phyloP scores from a whole-genome alignment of 2,113 vertebrate species.

The Baryphthengus martii region DNA sequence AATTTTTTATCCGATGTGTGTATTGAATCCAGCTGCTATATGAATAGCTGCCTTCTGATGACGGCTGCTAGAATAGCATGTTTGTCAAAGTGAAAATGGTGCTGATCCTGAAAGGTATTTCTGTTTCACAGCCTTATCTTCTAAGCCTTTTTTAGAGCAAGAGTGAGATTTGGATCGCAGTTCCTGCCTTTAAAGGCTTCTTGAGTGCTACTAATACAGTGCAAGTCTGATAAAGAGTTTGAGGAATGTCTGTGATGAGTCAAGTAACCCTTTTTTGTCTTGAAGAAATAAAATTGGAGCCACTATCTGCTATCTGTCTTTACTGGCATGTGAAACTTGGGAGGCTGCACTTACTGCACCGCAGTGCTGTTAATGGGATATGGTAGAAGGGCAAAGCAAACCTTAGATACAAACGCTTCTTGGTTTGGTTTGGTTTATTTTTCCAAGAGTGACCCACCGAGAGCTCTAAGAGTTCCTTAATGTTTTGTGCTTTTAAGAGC shows the following conservation, averaged over 20 bases:
- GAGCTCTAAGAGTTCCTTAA: background rate
- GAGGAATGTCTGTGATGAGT: constrained; percentile 60
- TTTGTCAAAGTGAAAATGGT: constrained; percentile 36
- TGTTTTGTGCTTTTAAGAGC: constrained; percentile 3
- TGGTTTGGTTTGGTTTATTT: background rate
- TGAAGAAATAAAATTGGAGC: constrained; percentile 58
- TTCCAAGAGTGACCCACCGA: background rate
- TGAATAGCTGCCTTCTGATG: constrained; percentile 22
- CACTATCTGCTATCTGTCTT: constrained; percentile 57
- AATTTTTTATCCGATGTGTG: background rate
- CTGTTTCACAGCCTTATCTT: constrained; percentile 51
- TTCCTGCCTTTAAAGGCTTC: constrained; percentile 58
- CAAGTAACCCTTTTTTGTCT: constrained; percentile 57
- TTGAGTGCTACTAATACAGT: constrained; percentile 35
- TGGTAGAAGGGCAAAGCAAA: constrained; percentile 30
- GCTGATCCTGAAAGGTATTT: constrained; percentile 40
- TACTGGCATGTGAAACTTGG: constrained; percentile 40
- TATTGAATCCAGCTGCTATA: constrained; percentile 31
- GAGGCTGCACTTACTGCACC: background rate
- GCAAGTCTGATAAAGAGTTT: constrained; percentile 46
- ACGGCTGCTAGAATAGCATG: constrained; percentile 10
- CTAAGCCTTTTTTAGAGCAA: constrained; percentile 38
- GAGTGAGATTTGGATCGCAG: constrained; percentile 52
- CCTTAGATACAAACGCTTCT: background rate
- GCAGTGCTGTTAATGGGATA: background rate